Evolutionary conservation across 2,888 invertebrate genomes (phyloP), one percentile per base, ranked within the genome.

Genomic region (Caenorhabditis sinica): DNA sequence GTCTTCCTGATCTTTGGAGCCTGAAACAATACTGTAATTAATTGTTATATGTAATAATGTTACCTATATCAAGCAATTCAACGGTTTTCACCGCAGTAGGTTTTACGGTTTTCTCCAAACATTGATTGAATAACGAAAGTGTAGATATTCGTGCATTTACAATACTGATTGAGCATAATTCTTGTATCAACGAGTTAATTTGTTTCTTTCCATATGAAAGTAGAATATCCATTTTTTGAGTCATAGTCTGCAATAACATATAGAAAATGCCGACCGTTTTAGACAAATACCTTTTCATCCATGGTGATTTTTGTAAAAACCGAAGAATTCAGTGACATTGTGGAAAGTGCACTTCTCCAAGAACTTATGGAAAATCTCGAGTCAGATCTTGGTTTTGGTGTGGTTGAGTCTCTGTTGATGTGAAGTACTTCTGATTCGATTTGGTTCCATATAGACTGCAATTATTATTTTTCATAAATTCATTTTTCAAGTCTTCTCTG

Each of bases 281-380:
- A 28, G 2, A 40, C 4, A 23, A 9, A 36, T 36, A 81, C 84
- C 58, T 84, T 81, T n/a, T 81, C 76, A 60, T 71, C 49, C 66
- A 81, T 68, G n/a, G 84, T 76, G 0, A 76, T 58, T 66, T 33
- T 72, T 28, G 76, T 66, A 20, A 82, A 79, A 11, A 74, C 51
- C 30, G 82, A 73, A 25, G 82, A 77, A 28, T 30, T 74, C 36
- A 85, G 30, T 0, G 85, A 85, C 49, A 85, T 71, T 58, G 77
- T 61, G 1, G 85, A 77, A 3, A 85, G 33, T 5, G 82, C 85
- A 60, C 75, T 75, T 77, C 66, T 77, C 36, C 74, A 77, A 0
- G 85, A 82, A 17, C 69, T 61, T n/a, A 85, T 79, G 17, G 85
- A 85, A 60, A 85, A 80, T 20, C 85, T 43, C 1, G 85, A 85